Evolutionary conservation across 2,113 vertebrate genomes (phyloP).

Genomic region (Etheostoma cragini): DNA sequence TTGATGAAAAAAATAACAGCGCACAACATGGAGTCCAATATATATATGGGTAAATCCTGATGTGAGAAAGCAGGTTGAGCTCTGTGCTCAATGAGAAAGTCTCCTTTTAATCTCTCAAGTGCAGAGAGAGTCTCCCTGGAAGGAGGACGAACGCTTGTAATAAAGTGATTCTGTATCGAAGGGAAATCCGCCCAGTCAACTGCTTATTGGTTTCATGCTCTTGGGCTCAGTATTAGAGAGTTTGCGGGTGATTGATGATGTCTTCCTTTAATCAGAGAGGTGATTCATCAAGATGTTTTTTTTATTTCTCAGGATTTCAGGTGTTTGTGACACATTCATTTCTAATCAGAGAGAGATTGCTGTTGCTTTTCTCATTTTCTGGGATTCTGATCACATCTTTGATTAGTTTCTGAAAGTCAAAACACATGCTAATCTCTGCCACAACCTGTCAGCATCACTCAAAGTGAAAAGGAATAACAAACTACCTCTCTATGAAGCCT

Average conservation of each 20-base stretch:
- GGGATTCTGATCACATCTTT: slow-evolving; percentile 34
- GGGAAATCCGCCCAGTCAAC: slow-evolving; percentile 36
- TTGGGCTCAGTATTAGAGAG: slow-evolving; percentile 1
- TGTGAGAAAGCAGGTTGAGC: slow-evolving; percentile 24
- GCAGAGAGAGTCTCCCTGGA: slow-evolving; percentile 26
- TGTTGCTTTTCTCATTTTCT: slow-evolving; percentile 15
- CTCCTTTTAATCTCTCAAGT: slow-evolving; percentile 43
- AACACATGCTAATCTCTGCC: slow-evolving; percentile 15
- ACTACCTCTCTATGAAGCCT: background rate
- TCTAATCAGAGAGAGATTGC: slow-evolving; percentile 50
- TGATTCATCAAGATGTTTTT: slow-evolving; percentile 53
- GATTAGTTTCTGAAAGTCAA: slow-evolving; percentile 46
- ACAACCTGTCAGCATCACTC: background rate
- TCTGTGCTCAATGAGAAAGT: slow-evolving; percentile 20
- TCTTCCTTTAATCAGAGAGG: slow-evolving; percentile 70
- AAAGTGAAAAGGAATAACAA: background rate
- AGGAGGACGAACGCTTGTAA: slow-evolving; percentile 47
- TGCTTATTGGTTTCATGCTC: slow-evolving; percentile 63
- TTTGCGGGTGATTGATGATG: slow-evolving; percentile 66
- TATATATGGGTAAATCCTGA: slow-evolving; percentile 49
- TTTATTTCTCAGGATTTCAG: slow-evolving; percentile 42
- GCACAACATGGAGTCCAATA: slow-evolving; percentile 20
- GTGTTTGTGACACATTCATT: slow-evolving; percentile 53
- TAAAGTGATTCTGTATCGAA: slow-evolving; percentile 58
- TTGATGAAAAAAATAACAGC: slow-evolving; percentile 50